Evolutionary conservation across 2,797 vertebrate species (phyloP).

Genomic region (Cyprinella venusta): DNA sequence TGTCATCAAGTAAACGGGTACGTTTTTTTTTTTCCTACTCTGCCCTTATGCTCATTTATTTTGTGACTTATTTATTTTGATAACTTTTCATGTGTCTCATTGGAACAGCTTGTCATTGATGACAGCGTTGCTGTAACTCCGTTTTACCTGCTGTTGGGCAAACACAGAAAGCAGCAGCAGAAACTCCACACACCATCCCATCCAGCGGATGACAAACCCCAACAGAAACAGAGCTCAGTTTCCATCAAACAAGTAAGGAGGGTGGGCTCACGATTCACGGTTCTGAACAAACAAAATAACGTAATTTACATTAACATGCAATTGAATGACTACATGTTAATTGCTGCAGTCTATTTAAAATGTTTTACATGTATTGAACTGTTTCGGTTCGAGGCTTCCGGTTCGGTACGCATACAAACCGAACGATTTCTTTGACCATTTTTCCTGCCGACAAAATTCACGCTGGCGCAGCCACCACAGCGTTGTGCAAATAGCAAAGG

Average conservation of each 20-base stretch:
- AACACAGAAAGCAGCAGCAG: constrained; percentile 76
- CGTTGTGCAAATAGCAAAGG: too few relatives aligned
- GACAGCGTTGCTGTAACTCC: constrained; percentile 90
- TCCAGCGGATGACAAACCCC: constrained; percentile 56
- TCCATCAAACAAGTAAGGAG: constrained; percentile 85
- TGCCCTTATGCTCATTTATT: neutral
- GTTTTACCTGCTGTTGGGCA: constrained; percentile 89
- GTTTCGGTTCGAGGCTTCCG: too few relatives aligned
- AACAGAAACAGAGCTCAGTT: constrained; percentile 75
- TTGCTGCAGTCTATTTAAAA: too few relatives aligned
- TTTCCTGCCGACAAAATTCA: too few relatives aligned
- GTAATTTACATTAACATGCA: too few relatives aligned
- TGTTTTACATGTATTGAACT: too few relatives aligned
- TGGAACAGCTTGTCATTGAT: constrained; percentile 81
- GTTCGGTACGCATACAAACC: too few relatives aligned
- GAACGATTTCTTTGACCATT: too few relatives aligned
- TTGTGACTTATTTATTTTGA: too few relatives aligned
- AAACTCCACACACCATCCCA: constrained; percentile 40
- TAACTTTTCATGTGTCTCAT: neutral
- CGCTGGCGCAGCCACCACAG: too few relatives aligned
- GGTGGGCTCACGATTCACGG: neutral
- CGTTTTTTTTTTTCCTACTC: neutral
- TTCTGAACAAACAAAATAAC: too few relatives aligned
- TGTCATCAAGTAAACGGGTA: constrained; percentile 88
- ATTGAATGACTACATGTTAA: too few relatives aligned